A percentile compares a stretch with the other conserved stretches of the same genome.
These are phyloP conservation scores for Sardina pilchardus DNA, from an alignment of 2,113 vertebrate species.

Conservation along the genomic window DNA sequence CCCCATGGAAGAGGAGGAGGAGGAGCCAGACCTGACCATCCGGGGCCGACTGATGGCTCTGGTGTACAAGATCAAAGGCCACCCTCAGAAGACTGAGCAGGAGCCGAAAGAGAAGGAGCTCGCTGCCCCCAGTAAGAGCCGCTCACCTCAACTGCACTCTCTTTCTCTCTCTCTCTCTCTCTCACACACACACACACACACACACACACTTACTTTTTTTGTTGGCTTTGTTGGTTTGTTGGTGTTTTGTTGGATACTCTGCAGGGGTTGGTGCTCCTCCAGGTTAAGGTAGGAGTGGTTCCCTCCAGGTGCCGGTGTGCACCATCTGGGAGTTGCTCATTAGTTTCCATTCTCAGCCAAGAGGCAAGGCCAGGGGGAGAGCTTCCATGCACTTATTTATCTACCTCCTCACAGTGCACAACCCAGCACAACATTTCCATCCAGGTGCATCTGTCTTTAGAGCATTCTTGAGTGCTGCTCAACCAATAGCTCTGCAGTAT, in stretches of 20 bases:
- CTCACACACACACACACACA: background rate
- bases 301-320: background rate
- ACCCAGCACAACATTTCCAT: background rate
- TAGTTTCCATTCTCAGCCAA: background rate
- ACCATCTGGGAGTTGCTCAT: background rate
- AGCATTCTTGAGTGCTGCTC: no score
- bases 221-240: background rate
- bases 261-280: no score
- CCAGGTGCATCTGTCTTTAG: no score
- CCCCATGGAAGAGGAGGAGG: constrained; percentile 88
- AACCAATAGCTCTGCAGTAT: background rate
- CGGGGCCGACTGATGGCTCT: constrained; percentile 84
- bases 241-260: background rate
- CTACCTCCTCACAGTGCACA: background rate
- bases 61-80: constrained; percentile 89
- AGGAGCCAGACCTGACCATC: constrained; percentile 83
- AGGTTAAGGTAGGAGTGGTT: background rate
- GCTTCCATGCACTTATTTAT: background rate
- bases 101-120: constrained; percentile 79
- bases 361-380: background rate
- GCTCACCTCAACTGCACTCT: no score
- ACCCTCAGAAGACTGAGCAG: constrained; percentile 77
- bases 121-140: constrained; percentile 83
- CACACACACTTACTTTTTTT: background rate
- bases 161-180: no score